Base-by-base conservation (phyloP, 2,797 vertebrate species). In the Myotis planiceps region DNA sequence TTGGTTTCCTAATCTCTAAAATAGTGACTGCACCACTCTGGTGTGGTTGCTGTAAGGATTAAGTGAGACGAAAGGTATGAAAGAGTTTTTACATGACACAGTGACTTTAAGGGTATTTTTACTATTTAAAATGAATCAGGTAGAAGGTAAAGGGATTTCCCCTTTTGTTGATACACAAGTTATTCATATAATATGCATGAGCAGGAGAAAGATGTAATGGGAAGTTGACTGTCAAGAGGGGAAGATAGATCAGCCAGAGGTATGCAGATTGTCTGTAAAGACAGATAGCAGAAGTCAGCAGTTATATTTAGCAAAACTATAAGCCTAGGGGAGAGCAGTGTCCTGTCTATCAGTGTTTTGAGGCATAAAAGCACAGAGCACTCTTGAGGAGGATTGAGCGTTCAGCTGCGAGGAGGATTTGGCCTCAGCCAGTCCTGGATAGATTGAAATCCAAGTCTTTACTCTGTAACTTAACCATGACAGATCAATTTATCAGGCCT, bases 131-230 rank as follows among this genome's bases (percentile, higher is more conserved):
- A 85, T 53, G 29, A 78, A 32, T 76, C 51, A 69, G 23, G 39
- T 34, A 34, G 83, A 78, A 60, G 66, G 27, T 42, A 32, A 85
- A 92, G 71, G 65, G 45, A 42, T 75, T 74, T 21, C 87, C 74
- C 13, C 37, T 85, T 94, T 78, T 16, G 27, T 45, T 60, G 75
- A 49, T 60, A 47, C 15, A 37, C 23, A 51, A 88, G 21, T 93
- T 87, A 91, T 85, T 97, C 76, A 66, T 87, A 27, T 69, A 86
- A 58, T 76, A 80, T 92, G 34, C 49, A 63, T 32, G 84, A 95
- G 42, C 45, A 89, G 39, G 82, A 89, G 55, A 79, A 47, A 65
- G 39, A 76, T 16, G 9, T 74, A 51, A 74, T 53, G 27, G 45
- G 39, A 95, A 72, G 47, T 18, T 84, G 84, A 47, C 84, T 92